Base-by-base conservation (phyloP, 2,113 vertebrate genomes). In the Daphoenositta chrysoptera region DNA sequence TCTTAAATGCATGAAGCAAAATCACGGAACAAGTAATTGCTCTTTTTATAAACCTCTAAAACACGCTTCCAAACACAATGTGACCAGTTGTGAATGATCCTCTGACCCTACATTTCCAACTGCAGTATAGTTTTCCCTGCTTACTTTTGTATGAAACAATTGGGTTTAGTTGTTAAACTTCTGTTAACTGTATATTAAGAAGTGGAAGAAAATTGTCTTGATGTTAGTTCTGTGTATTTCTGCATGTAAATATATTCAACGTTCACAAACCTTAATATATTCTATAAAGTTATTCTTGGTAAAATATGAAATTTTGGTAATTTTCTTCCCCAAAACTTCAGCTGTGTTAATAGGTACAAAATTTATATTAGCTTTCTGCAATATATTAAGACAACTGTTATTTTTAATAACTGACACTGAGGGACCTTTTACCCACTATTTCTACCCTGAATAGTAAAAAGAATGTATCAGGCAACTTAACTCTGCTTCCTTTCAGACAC, bases 211-310 rank as follows among this genome's bases (percentile, higher is more conserved):
- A 83, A 72, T 45, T 69, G 66, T 85, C 84, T 86, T 76, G 35
- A 51, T 91, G 73, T 89, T 87, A 79, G 66, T 71, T 93, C 68
- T 79, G 12, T 96, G 69, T 85, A 66, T 83, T 95, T 88, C 64
- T 85, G 75, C 82, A 72, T 84, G 77, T 86, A 94, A 86, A 95
- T 90, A 76, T 57, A 93, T 50, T 85, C 20, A 85, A 60, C 27
- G 51, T 90, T 95, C 40, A 72, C 28, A 94, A 80, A 90, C 16
- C 16, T 61, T 69, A 83, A 61, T 69, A 90, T 80, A 83, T 21
- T 88, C 75, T 61, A 76, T 83, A 83, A 37, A 73, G 37, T 73
- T 88, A 80, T 88, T 96, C 63, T 83, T 86, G 70, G 54, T 88
- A 83, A 94, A 94, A 79, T 48, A 68, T 0, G 8, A 69, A 47